phyloP scores from a whole-genome alignment of 2,888 invertebrate genomes.

The Agrilus cyanescens region DNA sequence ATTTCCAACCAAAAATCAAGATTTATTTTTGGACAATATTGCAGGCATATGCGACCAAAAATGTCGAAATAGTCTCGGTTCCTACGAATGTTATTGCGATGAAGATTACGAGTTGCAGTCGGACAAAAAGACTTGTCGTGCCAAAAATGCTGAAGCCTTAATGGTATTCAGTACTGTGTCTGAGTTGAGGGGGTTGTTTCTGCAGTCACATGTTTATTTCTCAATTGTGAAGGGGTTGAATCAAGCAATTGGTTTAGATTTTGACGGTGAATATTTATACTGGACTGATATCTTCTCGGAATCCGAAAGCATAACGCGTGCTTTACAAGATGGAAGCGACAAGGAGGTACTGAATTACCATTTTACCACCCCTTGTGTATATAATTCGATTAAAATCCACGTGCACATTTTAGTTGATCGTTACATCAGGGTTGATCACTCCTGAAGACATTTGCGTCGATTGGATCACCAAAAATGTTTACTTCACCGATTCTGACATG shows the following conservation, averaged over 20 bases:
- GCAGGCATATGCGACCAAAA: constrained; percentile 51
- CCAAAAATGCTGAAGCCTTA: constrained; percentile 47
- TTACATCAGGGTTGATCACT: constrained; percentile 54
- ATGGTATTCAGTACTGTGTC: constrained; percentile 56
- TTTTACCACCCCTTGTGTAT: background rate
- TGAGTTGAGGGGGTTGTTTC: constrained; percentile 50
- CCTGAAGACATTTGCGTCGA: constrained; percentile 70
- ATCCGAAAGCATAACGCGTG: constrained; percentile 58
- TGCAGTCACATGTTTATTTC: constrained; percentile 43
- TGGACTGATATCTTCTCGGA: constrained; percentile 66
- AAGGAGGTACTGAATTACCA: constrained; percentile 36
- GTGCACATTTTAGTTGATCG: constrained; percentile 36
- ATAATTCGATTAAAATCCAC: background rate
- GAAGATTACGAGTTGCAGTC: constrained; percentile 39
- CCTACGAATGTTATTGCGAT: constrained; percentile 54
- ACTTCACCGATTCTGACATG: constrained; percentile 64
- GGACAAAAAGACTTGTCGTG: constrained; percentile 45
- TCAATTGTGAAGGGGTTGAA: constrained; percentile 40
- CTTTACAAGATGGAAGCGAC: constrained; percentile 47
- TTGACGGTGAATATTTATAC: constrained; percentile 57
- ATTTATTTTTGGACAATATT: constrained; percentile 4
- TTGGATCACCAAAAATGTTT: constrained; percentile 68
- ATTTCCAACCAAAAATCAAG: background rate
- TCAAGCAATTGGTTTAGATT: constrained; percentile 55
- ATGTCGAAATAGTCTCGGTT: constrained; percentile 48